These are phyloP conservation scores for Nymphicus hollandicus DNA, from an alignment of 2,113 vertebrate species.

Conservation along the genomic window DNA sequence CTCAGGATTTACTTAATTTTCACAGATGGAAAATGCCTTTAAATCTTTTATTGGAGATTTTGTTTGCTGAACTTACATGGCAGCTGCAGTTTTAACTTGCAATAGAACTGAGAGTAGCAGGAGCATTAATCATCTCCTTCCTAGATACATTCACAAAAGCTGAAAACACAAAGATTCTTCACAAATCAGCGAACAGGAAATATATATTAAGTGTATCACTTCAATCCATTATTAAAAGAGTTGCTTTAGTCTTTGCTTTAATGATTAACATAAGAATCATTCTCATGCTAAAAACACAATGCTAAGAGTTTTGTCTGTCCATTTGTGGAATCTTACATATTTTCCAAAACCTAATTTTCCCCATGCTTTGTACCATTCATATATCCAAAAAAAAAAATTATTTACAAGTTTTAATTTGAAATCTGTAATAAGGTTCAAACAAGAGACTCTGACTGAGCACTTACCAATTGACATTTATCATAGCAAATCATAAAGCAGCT, in stretches of 20 bases:
- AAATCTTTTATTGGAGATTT: background rate
- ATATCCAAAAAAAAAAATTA: background rate
- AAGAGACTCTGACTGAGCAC: slow-evolving; percentile 34
- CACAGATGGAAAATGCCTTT: background rate
- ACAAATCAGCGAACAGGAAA: background rate
- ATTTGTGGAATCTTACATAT: background rate
- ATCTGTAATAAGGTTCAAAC: slow-evolving; percentile 47
- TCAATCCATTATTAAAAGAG: background rate
- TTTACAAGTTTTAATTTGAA: background rate
- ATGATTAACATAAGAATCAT: background rate
- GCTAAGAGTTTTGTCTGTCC: background rate
- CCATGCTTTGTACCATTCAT: background rate
- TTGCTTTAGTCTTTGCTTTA: rapidly evolving
- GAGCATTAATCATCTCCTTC: background rate
- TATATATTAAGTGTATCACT: background rate
- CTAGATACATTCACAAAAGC: background rate
- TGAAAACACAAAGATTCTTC: background rate
- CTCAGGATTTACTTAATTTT: background rate
- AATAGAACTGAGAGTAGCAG: background rate
- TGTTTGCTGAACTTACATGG: background rate
- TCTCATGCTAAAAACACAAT: background rate
- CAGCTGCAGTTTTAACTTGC: background rate
- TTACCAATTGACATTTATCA: slow-evolving; percentile 70
- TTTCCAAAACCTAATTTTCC: background rate
- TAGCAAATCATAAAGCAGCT: slow-evolving; percentile 65